A percentile compares a stretch with the other conserved stretches of the same genome.
Conservation (phyloP, 2,888 invertebrate species). For the Machimus atricapillus region DNA sequence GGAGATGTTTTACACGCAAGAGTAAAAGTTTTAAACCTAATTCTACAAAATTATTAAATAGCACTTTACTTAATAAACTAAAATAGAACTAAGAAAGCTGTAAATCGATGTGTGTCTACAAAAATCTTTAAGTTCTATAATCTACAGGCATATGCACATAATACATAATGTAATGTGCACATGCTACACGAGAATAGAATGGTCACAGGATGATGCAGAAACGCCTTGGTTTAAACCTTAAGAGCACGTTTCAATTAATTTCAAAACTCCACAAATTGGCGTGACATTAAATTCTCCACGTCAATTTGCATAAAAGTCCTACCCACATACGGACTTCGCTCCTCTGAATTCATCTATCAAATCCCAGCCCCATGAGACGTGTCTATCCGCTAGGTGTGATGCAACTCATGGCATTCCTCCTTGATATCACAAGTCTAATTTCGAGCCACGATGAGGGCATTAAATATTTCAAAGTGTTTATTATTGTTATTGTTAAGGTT, state of each 20-base stretch:
- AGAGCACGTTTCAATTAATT: slow-evolving; percentile 24
- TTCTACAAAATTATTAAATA: no score
- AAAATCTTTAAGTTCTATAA: no score
- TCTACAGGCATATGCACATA: no score
- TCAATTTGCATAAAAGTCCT: slow-evolving; percentile 34
- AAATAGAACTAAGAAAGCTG: no score
- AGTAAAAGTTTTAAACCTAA: no score
- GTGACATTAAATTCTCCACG: slow-evolving; percentile 9
- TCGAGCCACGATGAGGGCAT: slow-evolving; percentile 23
- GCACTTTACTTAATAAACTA: no score
- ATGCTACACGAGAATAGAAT: background rate
- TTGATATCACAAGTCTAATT: slow-evolving; percentile 31
- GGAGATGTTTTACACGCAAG: no score
- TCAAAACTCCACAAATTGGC: slow-evolving; percentile 19
- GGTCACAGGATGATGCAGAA: background rate
- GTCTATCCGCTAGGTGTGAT: slow-evolving; percentile 1
- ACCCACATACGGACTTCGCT: slow-evolving; percentile 16
- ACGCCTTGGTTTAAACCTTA: background rate
- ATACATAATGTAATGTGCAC: no score
- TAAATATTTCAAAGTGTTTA: slow-evolving; percentile 39
- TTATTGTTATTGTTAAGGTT: slow-evolving; percentile 40
- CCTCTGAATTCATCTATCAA: background rate
- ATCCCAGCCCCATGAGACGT: background rate
- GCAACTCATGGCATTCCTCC: slow-evolving; percentile 30
- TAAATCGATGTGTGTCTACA: no score